Percentiles rank a stretch among this genome's conserved stretches.
These are phyloP conservation scores for Drosophila guanche DNA, from an alignment of 1,140 invertebrate species.

Conservation along the genomic window DNA sequence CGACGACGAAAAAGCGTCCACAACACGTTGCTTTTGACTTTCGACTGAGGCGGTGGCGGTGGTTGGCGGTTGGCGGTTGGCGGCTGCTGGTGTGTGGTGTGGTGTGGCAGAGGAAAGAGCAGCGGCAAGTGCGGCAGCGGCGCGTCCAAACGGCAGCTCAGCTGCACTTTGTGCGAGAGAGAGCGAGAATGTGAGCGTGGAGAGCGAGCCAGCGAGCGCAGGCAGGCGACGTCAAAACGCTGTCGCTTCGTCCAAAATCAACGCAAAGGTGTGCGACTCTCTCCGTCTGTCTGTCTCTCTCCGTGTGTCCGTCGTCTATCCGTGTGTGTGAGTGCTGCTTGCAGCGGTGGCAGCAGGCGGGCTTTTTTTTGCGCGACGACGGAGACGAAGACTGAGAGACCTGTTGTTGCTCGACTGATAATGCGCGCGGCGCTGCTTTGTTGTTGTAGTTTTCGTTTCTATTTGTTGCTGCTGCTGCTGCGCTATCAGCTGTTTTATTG, in stretches of 20 bases:
- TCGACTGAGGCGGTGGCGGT: constrained; percentile 77
- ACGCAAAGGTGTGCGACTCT: constrained; percentile 79
- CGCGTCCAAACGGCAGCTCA: constrained; percentile 48
- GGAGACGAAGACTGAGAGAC: constrained; percentile 33
- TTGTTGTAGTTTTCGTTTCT: constrained; percentile 49
- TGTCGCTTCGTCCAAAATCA: constrained; percentile 72
- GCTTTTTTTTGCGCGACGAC: constrained; percentile 66
- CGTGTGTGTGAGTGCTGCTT: constrained; percentile 51
- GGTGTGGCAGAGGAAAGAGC: constrained; percentile 35
- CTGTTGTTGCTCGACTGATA: constrained; percentile 78
- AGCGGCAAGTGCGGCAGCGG: constrained; percentile 64
- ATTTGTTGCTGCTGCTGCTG: constrained; percentile 52
- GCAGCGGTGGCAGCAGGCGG: constrained; percentile 58
- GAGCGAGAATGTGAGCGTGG: constrained; percentile 16
- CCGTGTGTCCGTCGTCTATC: constrained; percentile 17
- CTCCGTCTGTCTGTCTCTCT: constrained; percentile 36
- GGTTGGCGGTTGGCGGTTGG: constrained; percentile 58
- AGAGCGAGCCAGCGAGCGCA: constrained; percentile 31
- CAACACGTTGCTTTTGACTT: constrained; percentile 82
- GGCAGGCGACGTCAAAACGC: constrained; percentile 21
- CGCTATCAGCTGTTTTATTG: constrained; percentile 81
- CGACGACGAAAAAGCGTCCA: constrained; percentile 79
- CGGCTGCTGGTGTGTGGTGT: constrained; percentile 40
- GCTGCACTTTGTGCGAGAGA: constrained; percentile 78
- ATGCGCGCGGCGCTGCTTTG: constrained; percentile 64